Evolutionary conservation across 1,140 invertebrate genomes (phyloP).

Genomic region (Agrypnia vestita): DNA sequence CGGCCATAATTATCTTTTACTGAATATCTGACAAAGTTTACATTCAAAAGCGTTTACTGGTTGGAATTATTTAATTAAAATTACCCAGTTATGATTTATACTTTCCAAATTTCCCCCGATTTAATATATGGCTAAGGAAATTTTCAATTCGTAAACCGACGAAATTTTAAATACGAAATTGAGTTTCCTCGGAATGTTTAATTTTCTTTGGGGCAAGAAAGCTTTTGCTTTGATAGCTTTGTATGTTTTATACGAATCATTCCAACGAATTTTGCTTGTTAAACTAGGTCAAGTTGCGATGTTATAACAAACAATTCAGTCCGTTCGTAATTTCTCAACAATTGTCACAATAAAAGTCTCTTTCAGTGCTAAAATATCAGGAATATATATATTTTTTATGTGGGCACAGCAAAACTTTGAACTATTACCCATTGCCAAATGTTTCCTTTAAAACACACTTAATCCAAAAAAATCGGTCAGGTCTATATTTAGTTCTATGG

Average conservation of each 20-base stretch:
- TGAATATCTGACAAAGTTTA: slow-evolving; percentile 48
- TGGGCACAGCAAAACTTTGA: too few species aligned
- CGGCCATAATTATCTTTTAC: slow-evolving; percentile 58
- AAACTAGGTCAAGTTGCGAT: not conserved
- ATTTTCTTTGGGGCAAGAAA: slow-evolving; percentile 28
- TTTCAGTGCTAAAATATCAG: too few species aligned
- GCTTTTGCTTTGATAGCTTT: slow-evolving; percentile 9
- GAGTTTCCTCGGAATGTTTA: slow-evolving; percentile 35
- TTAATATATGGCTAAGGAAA: slow-evolving; percentile 56
- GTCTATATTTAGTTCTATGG: too few species aligned
- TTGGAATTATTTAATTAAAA: slow-evolving; percentile 62
- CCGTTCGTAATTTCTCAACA: too few species aligned
- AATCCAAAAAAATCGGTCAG: too few species aligned
- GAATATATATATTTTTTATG: too few species aligned
- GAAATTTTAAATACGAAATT: slow-evolving; percentile 45
- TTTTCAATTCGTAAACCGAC: slow-evolving; percentile 52
- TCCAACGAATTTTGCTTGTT: slow-evolving; percentile 9
- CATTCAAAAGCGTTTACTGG: slow-evolving; percentile 60
- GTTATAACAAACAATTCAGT: not conserved
- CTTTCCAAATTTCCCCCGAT: slow-evolving; percentile 49
- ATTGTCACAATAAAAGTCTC: too few species aligned
- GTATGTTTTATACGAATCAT: slow-evolving; percentile 33
- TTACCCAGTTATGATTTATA: slow-evolving; percentile 61
- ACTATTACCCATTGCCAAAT: too few species aligned
- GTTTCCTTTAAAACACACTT: too few species aligned